A percentile compares a stretch with the other conserved stretches of the same genome.
Evolutionary conservation across 1,140 invertebrate species (phyloP).

Genomic region (Nasonia vitripennis): DNA sequence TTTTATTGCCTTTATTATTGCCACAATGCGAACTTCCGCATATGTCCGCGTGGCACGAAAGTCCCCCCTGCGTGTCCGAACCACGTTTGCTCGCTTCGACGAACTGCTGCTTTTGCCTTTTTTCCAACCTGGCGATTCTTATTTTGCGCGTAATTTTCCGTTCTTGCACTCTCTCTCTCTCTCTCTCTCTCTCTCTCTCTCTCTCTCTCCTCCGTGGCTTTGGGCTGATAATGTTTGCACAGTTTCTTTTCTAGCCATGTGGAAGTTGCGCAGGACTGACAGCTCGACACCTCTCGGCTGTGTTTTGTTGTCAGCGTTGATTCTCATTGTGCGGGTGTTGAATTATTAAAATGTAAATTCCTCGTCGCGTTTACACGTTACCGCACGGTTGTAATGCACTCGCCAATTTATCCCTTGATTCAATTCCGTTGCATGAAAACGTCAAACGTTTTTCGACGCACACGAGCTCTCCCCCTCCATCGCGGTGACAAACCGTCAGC

Average conservation of each 20-base stretch:
- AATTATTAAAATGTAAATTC: not conserved
- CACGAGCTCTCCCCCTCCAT: too few relatives aligned
- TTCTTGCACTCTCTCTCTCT: not conserved
- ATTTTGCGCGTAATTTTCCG: not conserved
- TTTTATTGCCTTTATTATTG: constrained; percentile 54
- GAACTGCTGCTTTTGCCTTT: not conserved
- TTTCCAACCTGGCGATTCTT: not conserved
- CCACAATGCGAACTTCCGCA: constrained; percentile 29
- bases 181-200: too few relatives aligned
- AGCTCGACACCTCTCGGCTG: not conserved
- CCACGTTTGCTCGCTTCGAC: constrained; percentile 5
- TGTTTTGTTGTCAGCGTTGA: not conserved
- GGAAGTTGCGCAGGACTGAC: not conserved
- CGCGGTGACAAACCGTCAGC: not conserved
- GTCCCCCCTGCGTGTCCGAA: constrained; percentile 31
- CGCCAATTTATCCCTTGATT: not conserved
- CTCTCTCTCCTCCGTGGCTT: not conserved
- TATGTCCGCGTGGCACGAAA: constrained; percentile 42
- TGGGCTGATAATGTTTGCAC: not conserved
- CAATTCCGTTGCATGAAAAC: not conserved
- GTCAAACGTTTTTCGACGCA: too few relatives aligned
- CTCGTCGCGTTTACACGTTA: not conserved
- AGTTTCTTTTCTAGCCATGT: not conserved
- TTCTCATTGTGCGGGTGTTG: too few relatives aligned
- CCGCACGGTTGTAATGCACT: too few relatives aligned